Base-by-base conservation (phyloP, 2,888 invertebrate genomes). In the Pheosia gnoma region DNA sequence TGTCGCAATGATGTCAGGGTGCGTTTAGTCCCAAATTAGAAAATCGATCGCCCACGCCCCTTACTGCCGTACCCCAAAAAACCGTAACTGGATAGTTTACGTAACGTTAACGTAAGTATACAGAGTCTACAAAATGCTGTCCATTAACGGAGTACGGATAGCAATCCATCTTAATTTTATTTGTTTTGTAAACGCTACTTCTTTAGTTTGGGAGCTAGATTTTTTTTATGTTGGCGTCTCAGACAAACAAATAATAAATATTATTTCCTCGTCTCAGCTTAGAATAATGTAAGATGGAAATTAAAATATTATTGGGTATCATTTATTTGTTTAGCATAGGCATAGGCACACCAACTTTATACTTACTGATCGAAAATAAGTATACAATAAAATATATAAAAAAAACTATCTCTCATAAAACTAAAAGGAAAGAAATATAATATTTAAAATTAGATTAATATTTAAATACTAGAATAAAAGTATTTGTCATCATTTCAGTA, bases 41-140 rank as follows among this genome's bases (percentile, higher is more conserved):
- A 71, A 75, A 73, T 75, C 74, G 55, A 75, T 75, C 2, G 25
- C 55, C 65, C 63, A 63, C 67, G 62, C 43, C 60, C 52, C 47
- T 55, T 2, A 38, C 4, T n/a, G 37, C 38, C 54, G 37, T 59
- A 43, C 65, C 71, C 68, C 51, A 62, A 65, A 68, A 65, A 62
- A 59, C 49, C 65, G 69, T 68, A 68, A 74, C 67, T 65, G 64
- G 74, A 76, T 71, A 71, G 56, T 57, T 56, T 38, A 60, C 52
- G 59, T 68, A 65, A 73, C 10, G 6, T 54, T 68, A 61, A 66
- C 60, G 59, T 66, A 55, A n/a, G 6, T 60, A 60, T 62, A 60
- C 63, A 59, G 55, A 57, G 45, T 67, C 59, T 58, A 60, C 49
- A 49, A 51, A 59, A 62, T 56, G 37, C 43, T 49, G 62, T 69